These are phyloP conservation scores for Micronycteris hirsuta DNA, from an alignment of 2,113 vertebrate genomes.

Conservation along the genomic window DNA sequence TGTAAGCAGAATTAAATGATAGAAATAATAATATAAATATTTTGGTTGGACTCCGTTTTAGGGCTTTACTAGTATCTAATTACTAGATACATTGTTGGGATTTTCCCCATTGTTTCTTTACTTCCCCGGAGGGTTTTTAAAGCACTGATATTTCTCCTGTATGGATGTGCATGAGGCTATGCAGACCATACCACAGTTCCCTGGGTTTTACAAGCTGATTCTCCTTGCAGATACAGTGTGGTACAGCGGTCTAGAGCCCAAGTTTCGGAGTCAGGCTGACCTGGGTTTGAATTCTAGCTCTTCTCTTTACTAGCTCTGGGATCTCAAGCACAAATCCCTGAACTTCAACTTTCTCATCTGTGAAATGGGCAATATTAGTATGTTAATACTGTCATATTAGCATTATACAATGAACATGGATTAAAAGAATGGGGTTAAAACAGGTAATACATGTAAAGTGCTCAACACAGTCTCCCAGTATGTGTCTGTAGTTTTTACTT, in stretches of 20 bases:
- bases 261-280: not conserved
- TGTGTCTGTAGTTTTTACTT: not conserved
- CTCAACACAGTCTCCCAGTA: not conserved
- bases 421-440: not conserved
- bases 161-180: not conserved
- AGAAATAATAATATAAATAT: not conserved
- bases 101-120: not conserved
- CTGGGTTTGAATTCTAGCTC: not conserved
- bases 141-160: not conserved
- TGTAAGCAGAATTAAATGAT: not conserved
- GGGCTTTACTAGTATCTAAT: not conserved
- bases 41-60: not conserved
- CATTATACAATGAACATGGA: not conserved
- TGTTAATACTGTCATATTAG: not conserved
- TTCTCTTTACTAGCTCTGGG: not conserved
- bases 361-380: not conserved
- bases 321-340: not conserved
- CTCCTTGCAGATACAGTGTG: not conserved
- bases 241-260: not conserved
- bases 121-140: not conserved
- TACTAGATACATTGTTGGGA: not conserved
- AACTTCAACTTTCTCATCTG: not conserved
- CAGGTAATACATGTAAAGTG: not conserved
- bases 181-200: not conserved
- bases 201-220: not conserved